These are phyloP conservation scores for Lagocephalus sceleratus DNA, from an alignment of 2,797 vertebrate genomes.

Conservation along the genomic window DNA sequence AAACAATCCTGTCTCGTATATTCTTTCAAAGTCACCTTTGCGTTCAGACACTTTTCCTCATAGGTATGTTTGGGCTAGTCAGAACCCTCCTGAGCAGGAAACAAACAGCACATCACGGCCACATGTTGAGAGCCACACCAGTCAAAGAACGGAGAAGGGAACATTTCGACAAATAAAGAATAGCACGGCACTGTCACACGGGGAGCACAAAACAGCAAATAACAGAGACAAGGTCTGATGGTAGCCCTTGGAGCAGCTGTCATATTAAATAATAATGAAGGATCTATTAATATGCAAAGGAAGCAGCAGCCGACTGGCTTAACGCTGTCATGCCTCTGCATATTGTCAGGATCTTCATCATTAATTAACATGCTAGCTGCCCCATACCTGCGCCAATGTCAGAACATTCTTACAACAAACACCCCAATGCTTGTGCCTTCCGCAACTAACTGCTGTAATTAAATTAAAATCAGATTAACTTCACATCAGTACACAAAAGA, in stretches of 20 bases:
- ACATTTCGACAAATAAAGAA: constrained; percentile 74
- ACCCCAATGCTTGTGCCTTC: constrained; percentile 78
- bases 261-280: constrained; percentile 91
- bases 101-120: constrained; percentile 55
- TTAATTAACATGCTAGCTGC: constrained; percentile 88
- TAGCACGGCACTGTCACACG: constrained; percentile 77
- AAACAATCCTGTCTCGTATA: constrained; percentile 73
- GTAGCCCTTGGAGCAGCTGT: constrained; percentile 87
- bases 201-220: constrained; percentile 83
- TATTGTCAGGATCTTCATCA: constrained; percentile 90
- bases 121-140: constrained; percentile 52
- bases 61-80: constrained; percentile 47
- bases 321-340: constrained; percentile 87
- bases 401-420: constrained; percentile 85
- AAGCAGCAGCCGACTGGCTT: constrained; percentile 86
- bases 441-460: constrained; percentile 78
- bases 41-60: constrained; percentile 67
- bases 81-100: constrained; percentile 60
- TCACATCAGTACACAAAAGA: constrained; percentile 76
- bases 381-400: constrained; percentile 87
- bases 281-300: constrained; percentile 90
- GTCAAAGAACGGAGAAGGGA: constrained; percentile 42
- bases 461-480: constrained; percentile 87
- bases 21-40: constrained; percentile 83
- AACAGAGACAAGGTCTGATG: constrained; percentile 84